phyloP scores from a whole-genome alignment of 2,113 vertebrate genomes.

The Trinectes maculatus region DNA sequence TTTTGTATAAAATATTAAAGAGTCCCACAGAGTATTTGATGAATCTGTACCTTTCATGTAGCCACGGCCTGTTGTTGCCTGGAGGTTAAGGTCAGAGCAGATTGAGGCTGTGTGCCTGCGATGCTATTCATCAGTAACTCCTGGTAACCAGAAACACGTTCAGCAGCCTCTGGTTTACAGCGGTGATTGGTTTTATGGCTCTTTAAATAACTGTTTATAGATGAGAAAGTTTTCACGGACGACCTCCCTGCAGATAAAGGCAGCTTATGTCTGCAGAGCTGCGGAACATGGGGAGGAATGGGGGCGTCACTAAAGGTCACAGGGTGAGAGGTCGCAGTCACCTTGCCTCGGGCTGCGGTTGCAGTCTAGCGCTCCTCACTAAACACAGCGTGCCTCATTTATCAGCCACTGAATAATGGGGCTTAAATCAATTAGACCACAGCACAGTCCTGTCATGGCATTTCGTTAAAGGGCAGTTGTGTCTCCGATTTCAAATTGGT shows the following conservation, averaged over 20 bases:
- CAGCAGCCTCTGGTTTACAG: not conserved
- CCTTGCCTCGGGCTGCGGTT: conserved; percentile 46
- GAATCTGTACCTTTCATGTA: not conserved
- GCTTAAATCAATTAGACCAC: conserved; percentile 24
- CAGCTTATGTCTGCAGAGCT: conserved; percentile 7
- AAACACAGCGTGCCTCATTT: conserved; percentile 32
- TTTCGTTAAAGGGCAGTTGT: conserved; percentile 8
- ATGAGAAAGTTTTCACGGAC: conserved; percentile 27
- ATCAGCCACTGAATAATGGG: conserved; percentile 15
- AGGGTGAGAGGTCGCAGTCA: conserved; percentile 46
- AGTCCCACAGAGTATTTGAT: not conserved
- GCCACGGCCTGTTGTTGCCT: not conserved
- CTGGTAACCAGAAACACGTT: conserved; percentile 2
- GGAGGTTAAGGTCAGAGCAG: not conserved
- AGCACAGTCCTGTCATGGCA: not conserved
- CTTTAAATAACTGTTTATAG: conserved; percentile 27
- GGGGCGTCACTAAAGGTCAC: conserved; percentile 38
- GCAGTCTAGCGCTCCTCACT: conserved; percentile 27
- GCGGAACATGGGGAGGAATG: not conserved
- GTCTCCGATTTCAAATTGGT: conserved; percentile 1
- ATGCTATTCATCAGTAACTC: conserved; percentile 2
- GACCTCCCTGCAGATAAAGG: conserved; percentile 1
- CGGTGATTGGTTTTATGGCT: conserved; percentile 2
- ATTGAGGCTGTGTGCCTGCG: not conserved
- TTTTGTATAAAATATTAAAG: not conserved